Conservation (phyloP, 2,113 vertebrate species). For the Sylvia atricapilla region DNA sequence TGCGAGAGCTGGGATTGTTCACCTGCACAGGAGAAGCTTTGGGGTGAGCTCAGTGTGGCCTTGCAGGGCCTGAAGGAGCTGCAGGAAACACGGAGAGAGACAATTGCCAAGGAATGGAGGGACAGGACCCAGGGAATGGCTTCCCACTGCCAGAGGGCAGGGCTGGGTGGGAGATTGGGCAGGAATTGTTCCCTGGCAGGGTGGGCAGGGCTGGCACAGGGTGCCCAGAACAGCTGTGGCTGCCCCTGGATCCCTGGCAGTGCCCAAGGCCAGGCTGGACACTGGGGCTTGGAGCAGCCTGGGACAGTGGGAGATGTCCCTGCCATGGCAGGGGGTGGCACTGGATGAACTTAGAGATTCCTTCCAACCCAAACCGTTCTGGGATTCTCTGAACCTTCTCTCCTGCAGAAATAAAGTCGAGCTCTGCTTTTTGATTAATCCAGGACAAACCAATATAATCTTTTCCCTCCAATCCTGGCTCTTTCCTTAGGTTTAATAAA, state of each 20-base stretch:
- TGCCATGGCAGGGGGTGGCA: not conserved
- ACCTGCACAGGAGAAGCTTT: not conserved
- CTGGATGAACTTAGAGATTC: accelerated
- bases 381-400: not conserved
- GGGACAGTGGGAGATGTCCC: not conserved
- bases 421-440: not conserved
- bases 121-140: too few species aligned
- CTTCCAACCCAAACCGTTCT: not conserved
- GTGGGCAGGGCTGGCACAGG: not conserved
- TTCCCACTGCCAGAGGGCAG: too few species aligned
- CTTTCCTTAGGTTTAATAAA: not conserved
- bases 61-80: too few species aligned
- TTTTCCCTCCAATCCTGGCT: not conserved
- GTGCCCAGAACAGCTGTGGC: not conserved
- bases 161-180: too few species aligned
- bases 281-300: too few species aligned
- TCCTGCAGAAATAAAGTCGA: not conserved
- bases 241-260: not conserved
- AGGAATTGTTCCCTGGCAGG: too few species aligned
- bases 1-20: not conserved
- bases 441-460: not conserved
- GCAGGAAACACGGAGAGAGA: too few species aligned
- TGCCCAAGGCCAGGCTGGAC: not conserved
- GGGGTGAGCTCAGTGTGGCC: not conserved
- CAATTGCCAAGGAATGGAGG: too few species aligned